Evolutionary conservation across 2,113 vertebrate genomes (phyloP).

Genomic region (Hystrix brachyura): DNA sequence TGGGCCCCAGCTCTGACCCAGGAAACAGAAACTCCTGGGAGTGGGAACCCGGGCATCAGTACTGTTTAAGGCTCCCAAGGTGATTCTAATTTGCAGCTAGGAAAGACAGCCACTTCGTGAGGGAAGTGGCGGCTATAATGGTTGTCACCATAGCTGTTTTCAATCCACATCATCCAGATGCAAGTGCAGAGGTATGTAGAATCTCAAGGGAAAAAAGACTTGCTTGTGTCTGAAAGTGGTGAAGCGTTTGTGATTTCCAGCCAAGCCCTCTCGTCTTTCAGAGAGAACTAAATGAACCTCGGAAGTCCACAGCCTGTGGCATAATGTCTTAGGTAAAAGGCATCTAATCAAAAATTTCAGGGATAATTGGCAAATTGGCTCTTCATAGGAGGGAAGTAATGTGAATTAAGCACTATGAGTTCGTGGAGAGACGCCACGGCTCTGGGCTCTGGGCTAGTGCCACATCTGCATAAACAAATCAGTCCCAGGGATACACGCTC

Average conservation of each 20-base stretch:
- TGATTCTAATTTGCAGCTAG: slow-evolving; percentile 53
- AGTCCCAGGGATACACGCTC: slow-evolving; percentile 26
- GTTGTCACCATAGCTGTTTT: not conserved
- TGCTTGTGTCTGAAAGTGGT: not conserved
- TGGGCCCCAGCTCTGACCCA: not conserved
- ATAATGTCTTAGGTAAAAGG: slow-evolving; percentile 60
- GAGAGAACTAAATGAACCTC: slow-evolving; percentile 34
- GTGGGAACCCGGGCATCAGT: not conserved
- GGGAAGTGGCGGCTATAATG: not conserved
- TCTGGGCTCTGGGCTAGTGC: not conserved
- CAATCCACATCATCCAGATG: slow-evolving; percentile 6
- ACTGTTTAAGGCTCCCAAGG: slow-evolving; percentile 22
- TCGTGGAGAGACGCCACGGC: slow-evolving; percentile 40
- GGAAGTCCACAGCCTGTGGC: slow-evolving; percentile 42
- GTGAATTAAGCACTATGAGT: slow-evolving; percentile 68
- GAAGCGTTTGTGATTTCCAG: not conserved
- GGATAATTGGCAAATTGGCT: slow-evolving; percentile 69
- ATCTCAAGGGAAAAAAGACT: not conserved
- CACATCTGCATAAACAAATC: slow-evolving; percentile 59
- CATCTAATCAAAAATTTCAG: slow-evolving; percentile 71
- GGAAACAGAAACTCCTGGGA: not conserved
- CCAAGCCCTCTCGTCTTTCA: slow-evolving; percentile 9
- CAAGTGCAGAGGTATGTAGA: not conserved
- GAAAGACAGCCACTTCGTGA: slow-evolving; percentile 9
- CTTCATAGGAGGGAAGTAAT: slow-evolving; percentile 68